Base-by-base conservation (phyloP, 1,140 invertebrate genomes). In the Drosophila auraria region DNA sequence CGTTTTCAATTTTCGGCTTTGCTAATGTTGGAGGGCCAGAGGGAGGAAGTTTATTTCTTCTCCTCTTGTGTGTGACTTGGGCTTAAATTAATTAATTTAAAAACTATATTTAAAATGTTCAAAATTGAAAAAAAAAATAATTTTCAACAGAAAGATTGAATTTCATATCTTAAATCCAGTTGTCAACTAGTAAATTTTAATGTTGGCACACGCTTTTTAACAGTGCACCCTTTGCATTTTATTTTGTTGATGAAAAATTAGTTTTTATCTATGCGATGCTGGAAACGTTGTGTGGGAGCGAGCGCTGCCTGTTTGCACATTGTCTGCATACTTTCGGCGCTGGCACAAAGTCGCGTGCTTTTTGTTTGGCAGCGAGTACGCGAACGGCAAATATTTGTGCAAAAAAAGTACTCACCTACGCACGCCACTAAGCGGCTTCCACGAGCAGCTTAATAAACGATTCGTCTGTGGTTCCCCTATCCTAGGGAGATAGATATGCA, bases 311-410 rank as follows among this genome's bases (percentile, higher is more conserved):
- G 84, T 89, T 89, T 89, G 86, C 86, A 89, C 83, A 90, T 90
- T 86, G 86, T 90, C 87, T 90, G 86, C 86, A 90, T 90, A 90
- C 86, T 90, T 90, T 90, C 62, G 81, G 58, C 51, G 75, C 86
- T 86, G 74, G 74, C 71, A 86, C 86, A 90, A 90, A 90, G 79
- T 90, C 86, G 86, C 86, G 75, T 79, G 81, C 84, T 89, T 90
- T 59, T 72, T 80, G 61, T 71, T 79, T 65, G 69, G 53, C 68
- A 62, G 25, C 64, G 56, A 54, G 61, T 53, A 82, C 54, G 60
- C 81, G 81, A 80, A 78, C 65, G 42, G 64, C 45, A 80, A 78
- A 83, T 83, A 83, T 79, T 80, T 80, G 81, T 59, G 82, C 76
- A 83, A 80, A 80, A 87, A 86, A 84, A 87, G 86, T 33, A 60